Evolutionary conservation across 2,797 vertebrate genomes (phyloP), one percentile per base, ranked within the genome.

Genomic region (Rhinichthys osculus): DNA sequence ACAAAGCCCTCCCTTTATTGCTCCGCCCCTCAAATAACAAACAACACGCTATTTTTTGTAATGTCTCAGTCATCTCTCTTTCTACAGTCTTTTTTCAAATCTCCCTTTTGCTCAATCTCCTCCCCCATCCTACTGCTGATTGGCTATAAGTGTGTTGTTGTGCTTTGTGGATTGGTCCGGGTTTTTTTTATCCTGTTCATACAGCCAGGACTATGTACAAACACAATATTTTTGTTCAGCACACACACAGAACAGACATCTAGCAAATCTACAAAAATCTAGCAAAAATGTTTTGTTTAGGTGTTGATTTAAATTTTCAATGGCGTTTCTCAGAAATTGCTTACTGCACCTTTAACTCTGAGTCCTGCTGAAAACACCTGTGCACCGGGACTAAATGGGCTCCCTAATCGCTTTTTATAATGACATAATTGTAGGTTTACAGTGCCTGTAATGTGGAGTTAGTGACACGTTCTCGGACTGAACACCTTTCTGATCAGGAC

Each of bases 401-500:
- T 47, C 1, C 17, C 9, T 76, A 21, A 76, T 21, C 21, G 30
- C 30, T 52, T 76, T 74, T 81, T 74, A 6, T 27, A 67, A 35
- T 62, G 23, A 21, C 30, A 70, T n/a, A 27, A 78, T 17, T 85
- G 6, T 93, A 99, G 98, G 98, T 99, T 85, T 99, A 97, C 95
- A 98, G 98, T 23, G 98, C 98, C 88, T 97, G 95, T 91, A 99
- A 99, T 0, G 97, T 99, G 91, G 98, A 99, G 93, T 94, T 99
- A 90, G 97, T 99, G 91, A 99, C 98, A 77, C 96, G 97, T 83
- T 98, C 98, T 0, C 95, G 98, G 91, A 99, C 98, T 0, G 98
- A 99, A 90, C 98, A 99, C 88, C 96, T 99, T 0, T 98, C 98
- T 0, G 98, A 98, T 92, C 98, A 99, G 94, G 98, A 99, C 95